Evolutionary conservation across 2,113 vertebrate species (phyloP), one percentile per base, ranked within the genome.

Genomic region (Malurus melanocephalus): DNA sequence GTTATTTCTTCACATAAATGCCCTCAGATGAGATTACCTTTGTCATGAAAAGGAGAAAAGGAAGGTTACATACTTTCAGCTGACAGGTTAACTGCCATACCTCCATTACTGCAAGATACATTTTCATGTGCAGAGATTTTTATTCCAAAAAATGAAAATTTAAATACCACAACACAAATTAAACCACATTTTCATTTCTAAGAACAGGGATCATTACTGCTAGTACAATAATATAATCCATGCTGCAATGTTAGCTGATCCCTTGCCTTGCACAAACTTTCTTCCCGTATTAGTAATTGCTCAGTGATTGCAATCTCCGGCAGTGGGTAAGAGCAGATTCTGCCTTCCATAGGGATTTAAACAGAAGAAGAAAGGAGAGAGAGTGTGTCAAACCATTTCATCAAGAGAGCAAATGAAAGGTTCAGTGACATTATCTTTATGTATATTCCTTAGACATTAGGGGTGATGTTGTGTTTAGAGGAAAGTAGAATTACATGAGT

Each of bases 1-100:
- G 97, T 96, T 97, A 96, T 96, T 97, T 97, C 96, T 97, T 96
- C 97, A 96, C 95, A 97, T 96, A 97, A 97, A 97, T 96, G 96
- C 94, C 96, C 96, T 96, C 95, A 97, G 94, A 97, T 97, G 95
- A 97, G 96, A 97, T 96, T 97, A 97, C 95, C 95, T 97, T 97
- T 96, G 96, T 97, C 97, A 96, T 95, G 96, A 97, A 95, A 97
- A 97, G 96, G 96, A 97, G 97, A 97, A 96, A 96, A 96, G 85
- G 95, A 97, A 97, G 97, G 96, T 98, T 97, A 97, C 90, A 92
- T 94, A 94, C 96, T 96, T 97, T 96, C 95, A 95, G 85, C 89
- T 96, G 96, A 96, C 96, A 97, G 92, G 96, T 96, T 97, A 97
- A 97, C 96, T 94, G 90, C 94, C 91, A 90, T 93, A 94, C 87